Evolutionary conservation across 2,113 vertebrate species (phyloP), one percentile per base, ranked within the genome.

Genomic region (Corythoichthys haematopterus): DNA sequence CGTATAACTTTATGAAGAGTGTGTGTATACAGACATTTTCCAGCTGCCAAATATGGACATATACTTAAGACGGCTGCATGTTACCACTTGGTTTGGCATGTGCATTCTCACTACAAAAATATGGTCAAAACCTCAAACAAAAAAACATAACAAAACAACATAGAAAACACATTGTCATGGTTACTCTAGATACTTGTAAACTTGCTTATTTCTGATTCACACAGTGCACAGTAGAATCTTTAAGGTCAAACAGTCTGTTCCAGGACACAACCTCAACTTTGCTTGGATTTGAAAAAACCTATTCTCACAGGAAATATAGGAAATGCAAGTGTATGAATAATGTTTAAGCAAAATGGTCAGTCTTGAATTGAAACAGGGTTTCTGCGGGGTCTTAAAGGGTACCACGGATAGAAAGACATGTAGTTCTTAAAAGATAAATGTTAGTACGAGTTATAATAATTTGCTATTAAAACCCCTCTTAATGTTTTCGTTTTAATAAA

Each of bases 1-100:
- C 57, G 46, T 65, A 51, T 51, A 13, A 50, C 36, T 74, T 53
- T 70, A 64, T 15, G 14, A 61, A n/a, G n/a, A 40, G 46, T 66
- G 40, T 66, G 37, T 28, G 36, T 50, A 68, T 68, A 71, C 20
- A 20, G 52, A 48, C 45, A 70, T 56, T 81, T 70, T 2, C 65
- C 3, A 13, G n/a, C n/a, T 46, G 20, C 61, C 45, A 62, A 75
- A 63, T 50, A 57, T 60, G 52, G 52, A 48, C 37, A 38, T 61
- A 28, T 61, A 61, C 40, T 61, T 45, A 45, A 45, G 59, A 13
- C 16, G 43, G 59, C 38, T 28, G 40, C 59, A 13, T 61, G 11
- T 61, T 11, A 61, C 58, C 38, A 14, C 58, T 20, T 11, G n/a
- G 2, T 59, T 58, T 55, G n/a, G 52, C n/a, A 55, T 9, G 20